Base-by-base conservation (phyloP, 2,888 invertebrate species). In the Eupithecia dodoneata region DNA sequence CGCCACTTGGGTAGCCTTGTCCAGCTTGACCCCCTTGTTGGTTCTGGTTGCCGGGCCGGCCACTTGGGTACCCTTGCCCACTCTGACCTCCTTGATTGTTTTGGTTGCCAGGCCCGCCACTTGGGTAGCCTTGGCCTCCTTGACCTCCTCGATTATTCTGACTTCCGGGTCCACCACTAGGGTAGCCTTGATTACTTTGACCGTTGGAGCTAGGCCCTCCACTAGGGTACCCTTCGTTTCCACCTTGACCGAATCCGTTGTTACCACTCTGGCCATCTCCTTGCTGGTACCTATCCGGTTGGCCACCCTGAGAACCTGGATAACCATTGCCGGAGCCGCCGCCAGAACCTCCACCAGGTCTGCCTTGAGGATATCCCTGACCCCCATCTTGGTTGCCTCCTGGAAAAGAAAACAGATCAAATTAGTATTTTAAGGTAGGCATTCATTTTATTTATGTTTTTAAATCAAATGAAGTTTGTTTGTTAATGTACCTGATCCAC, bases 401-500 rank as follows among this genome's bases (percentile, higher is more conserved):
- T 81, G 59, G 72, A 81, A 65, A 45, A 45, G 47, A 70, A 70
- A 70, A 18, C 10, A 6, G 63, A 30, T 63, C 63, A 63, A 59
- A n/a, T 59, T 4, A 12, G 10, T 18, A 59, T 10, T 59, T 59
- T 18, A 59, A 55, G 55, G 9, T 7, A 59, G 18, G 59, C 0
- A 18, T 59, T 59, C 18, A 59, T 7, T 2, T 9, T 59, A 3
- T 59, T 9, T 59, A 59, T 9, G 18, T 59, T 59, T 59, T 30
- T 0, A 0, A 63, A 30, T 63, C 18, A 63, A 30, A 63, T 63
- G 4, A 2, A 30, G 18, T 18, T 4, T 18, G 12, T 59, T 9
- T 12, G 6, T 2, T 30, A 63, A 74, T 74, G 84, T 87, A 92
- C 92, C 92, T 77, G 85, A 83, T 73, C 90, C 90, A 83, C 90